Conservation (phyloP, 2,888 invertebrate genomes). For the Neoascia interrupta region DNA sequence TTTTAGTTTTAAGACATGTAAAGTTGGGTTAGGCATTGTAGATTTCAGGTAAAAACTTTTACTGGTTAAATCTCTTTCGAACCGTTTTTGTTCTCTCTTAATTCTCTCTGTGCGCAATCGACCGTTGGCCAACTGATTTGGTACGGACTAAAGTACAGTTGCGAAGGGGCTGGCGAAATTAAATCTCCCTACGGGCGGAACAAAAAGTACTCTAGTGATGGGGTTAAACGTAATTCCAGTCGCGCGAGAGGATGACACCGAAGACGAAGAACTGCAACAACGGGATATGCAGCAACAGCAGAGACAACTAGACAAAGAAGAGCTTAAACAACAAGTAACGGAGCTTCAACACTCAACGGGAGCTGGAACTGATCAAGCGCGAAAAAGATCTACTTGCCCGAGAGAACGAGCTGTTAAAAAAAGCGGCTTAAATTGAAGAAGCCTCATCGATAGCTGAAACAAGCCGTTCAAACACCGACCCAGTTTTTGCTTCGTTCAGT, state of each 20-base stretch:
- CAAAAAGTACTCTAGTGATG: background rate
- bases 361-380: background rate
- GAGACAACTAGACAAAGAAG: too few species aligned
- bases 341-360: background rate
- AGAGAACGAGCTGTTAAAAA: background rate
- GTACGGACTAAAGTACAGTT: too few species aligned
- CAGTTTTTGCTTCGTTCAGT: background rate
- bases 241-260: background rate
- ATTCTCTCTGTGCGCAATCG: too few species aligned
- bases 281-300: background rate
- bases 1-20: too few species aligned
- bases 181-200: slow-evolving; percentile 3
- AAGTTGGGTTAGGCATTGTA: too few species aligned
- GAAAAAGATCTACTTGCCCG: background rate
- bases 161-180: background rate
- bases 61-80: too few species aligned
- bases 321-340: too few species aligned
- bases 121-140: too few species aligned
- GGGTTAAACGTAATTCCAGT: background rate
- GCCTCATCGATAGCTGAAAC: background rate
- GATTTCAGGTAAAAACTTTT: too few species aligned
- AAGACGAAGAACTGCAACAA: background rate
- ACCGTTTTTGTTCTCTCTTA: too few species aligned
- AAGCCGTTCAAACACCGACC: too few species aligned
- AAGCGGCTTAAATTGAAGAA: background rate